phyloP scores from a whole-genome alignment of 2,888 invertebrate species.

The Hedychridium roseum region DNA sequence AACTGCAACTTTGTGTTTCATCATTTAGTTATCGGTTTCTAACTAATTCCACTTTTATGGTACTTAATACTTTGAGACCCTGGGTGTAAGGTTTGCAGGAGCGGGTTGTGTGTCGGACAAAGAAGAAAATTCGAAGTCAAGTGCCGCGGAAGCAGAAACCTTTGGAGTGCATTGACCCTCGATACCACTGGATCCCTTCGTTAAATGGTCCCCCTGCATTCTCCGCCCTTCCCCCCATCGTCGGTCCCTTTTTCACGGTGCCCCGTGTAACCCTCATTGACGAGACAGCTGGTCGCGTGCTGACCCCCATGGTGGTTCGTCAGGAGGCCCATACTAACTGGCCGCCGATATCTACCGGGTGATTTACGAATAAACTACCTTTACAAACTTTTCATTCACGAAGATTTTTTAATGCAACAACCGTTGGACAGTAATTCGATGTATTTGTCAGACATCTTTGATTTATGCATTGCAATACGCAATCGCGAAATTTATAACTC shows the following conservation, averaged over 20 bases:
- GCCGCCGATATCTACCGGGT: slow-evolving; percentile 30
- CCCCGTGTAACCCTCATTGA: slow-evolving; percentile 27
- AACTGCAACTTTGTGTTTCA: no score
- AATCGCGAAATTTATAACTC: no score
- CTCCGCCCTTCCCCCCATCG: slow-evolving; percentile 11
- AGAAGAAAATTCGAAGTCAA: slow-evolving; percentile 18
- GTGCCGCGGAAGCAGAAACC: slow-evolving; percentile 14
- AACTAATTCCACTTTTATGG: background rate
- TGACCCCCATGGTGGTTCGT: slow-evolving; percentile 47
- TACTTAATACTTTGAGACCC: background rate
- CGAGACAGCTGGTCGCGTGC: slow-evolving; percentile 57
- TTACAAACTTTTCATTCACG: no score
- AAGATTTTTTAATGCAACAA: no score
- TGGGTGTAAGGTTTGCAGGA: background rate
- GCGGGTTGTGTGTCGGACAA: background rate
- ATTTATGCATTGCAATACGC: no score
- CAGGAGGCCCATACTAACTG: slow-evolving; percentile 25
- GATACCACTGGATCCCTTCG: slow-evolving; percentile 23
- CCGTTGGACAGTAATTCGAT: no score
- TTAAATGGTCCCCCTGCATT: slow-evolving; percentile 11
- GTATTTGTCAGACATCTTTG: no score
- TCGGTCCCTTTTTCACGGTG: slow-evolving; percentile 21
- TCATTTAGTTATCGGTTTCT: background rate
- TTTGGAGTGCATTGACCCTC: slow-evolving; percentile 30
- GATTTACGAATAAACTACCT: slow-evolving; percentile 8